phyloP scores from a whole-genome alignment of 2,113 vertebrate genomes.

The Ageneiosus marmoratus region DNA sequence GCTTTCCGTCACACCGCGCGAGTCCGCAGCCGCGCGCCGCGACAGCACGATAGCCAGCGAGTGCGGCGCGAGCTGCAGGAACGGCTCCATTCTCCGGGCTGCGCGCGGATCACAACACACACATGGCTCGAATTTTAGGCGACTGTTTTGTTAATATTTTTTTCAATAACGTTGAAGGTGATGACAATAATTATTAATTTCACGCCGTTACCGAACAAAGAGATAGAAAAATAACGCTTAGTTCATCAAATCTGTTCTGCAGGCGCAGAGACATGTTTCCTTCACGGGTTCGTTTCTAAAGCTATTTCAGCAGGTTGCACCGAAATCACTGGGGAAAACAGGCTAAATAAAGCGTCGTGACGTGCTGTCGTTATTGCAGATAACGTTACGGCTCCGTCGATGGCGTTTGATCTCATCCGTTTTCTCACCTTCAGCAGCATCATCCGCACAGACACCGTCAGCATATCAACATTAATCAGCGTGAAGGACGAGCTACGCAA shows the following conservation, averaged over 20 bases:
- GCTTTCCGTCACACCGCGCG: conserved; percentile 71
- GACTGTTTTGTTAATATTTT: background rate
- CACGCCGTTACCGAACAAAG: conserved; percentile 37
- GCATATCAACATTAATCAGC: background rate
- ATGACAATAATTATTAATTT: background rate
- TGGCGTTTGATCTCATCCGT: conserved; percentile 17
- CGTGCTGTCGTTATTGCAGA: background rate
- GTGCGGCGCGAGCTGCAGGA: conserved; percentile 91
- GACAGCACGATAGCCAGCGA: conserved; percentile 90
- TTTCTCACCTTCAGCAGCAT: conserved; percentile 41
- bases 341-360: background rate
- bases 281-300: background rate
- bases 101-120: conserved; percentile 1
- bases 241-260: background rate
- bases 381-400: background rate
- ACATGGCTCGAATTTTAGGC: background rate
- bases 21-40: conserved; percentile 64
- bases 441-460: conserved; percentile 16
- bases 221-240: background rate
- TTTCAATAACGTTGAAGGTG: background rate
- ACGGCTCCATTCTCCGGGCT: conserved; percentile 79
- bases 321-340: background rate
- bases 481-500: background rate
- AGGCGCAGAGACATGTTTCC: background rate
- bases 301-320: background rate